These are phyloP conservation scores for Tragopan temminckii DNA, from an alignment of 2,797 vertebrate genomes.

Conservation along the genomic window DNA sequence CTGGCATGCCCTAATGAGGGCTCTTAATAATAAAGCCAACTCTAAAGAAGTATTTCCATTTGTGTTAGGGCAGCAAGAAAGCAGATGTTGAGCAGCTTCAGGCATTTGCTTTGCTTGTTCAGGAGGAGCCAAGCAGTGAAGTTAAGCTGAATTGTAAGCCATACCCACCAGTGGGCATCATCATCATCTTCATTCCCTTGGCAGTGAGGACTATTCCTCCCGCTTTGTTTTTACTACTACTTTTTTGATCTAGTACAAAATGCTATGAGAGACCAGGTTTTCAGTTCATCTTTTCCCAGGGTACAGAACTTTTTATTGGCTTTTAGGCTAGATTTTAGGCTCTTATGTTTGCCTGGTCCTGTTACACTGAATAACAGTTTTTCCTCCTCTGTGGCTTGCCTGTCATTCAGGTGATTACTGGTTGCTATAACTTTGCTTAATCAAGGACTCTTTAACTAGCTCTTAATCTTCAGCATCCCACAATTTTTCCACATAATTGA, in stretches of 20 bases:
- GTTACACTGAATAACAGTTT: not conserved
- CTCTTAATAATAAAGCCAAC: not conserved
- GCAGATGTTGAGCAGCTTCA: slow-evolving; percentile 38
- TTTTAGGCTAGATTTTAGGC: not conserved
- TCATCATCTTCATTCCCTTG: not conserved
- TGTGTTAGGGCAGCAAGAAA: not conserved
- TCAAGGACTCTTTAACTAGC: slow-evolving; percentile 24
- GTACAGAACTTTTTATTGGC: slow-evolving; percentile 6
- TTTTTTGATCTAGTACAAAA: not conserved
- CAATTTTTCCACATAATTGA: slow-evolving; percentile 10
- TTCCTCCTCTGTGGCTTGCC: slow-evolving; percentile 20
- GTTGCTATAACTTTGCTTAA: slow-evolving; percentile 16
- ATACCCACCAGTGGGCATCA: not conserved
- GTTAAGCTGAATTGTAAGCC: not conserved
- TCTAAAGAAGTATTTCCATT: slow-evolving; percentile 29
- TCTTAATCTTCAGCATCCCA: slow-evolving; percentile 37
- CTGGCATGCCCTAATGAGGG: slow-evolving; percentile 25
- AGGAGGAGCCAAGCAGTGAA: not conserved
- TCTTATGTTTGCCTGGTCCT: not conserved
- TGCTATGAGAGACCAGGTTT: not conserved
- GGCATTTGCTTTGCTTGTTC: not conserved
- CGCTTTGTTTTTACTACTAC: not conserved
- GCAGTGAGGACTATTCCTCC: not conserved
- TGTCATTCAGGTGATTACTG: slow-evolving; percentile 43
- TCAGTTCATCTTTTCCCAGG: not conserved